phyloP scores from a whole-genome alignment of 2,888 invertebrate genomes.

The Camponotus fellah region DNA sequence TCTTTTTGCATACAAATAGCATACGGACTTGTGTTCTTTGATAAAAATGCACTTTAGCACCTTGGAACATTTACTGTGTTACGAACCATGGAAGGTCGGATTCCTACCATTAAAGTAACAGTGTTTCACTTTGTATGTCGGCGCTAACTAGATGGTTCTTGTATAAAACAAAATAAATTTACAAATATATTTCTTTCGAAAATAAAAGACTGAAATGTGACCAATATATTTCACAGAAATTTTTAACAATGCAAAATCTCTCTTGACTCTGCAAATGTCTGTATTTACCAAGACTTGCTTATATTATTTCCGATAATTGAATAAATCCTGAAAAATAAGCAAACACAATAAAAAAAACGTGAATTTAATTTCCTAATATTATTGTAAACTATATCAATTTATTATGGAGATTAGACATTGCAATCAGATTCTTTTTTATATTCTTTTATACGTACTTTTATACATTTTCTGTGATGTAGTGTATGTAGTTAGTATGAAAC shows the following conservation, averaged over 20 bases:
- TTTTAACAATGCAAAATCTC: neutral
- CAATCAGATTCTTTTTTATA: neutral
- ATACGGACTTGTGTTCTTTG: constrained; percentile 9
- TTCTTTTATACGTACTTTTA: neutral
- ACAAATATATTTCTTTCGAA: neutral
- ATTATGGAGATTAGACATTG: neutral
- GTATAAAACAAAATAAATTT: constrained; percentile 29
- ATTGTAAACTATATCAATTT: neutral
- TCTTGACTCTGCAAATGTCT: neutral
- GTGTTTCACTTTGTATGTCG: constrained; percentile 22
- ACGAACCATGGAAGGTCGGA: constrained; percentile 12
- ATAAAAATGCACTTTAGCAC: constrained; percentile 21
- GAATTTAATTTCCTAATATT: neutral
- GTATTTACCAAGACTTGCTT: neutral
- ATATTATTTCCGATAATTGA: neutral
- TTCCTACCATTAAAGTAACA: constrained; percentile 16
- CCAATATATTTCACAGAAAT: neutral
- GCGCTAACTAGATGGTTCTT: constrained; percentile 10
- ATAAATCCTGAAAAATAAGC: neutral
- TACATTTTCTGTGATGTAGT: neutral
- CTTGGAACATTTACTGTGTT: constrained; percentile 14
- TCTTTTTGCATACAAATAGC: neutral
- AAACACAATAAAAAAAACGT: neutral
- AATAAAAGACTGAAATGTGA: neutral
- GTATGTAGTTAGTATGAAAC: neutral